Evolutionary conservation across 1,140 invertebrate species (phyloP).

Genomic region (Bombus superbus): DNA sequence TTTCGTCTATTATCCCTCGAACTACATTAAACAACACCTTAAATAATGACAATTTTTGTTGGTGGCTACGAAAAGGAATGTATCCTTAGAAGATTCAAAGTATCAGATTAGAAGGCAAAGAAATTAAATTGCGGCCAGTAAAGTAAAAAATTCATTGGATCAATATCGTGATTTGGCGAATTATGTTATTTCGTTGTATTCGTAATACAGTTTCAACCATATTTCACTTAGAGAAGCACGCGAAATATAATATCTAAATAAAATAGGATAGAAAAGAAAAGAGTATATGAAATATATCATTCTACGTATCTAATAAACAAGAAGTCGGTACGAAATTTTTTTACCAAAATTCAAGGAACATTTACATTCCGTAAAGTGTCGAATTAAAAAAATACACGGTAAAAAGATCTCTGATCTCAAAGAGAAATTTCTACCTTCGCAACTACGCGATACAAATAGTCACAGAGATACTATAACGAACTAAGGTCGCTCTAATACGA

Average conservation of each 20-base stretch:
- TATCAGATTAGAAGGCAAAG: not conserved
- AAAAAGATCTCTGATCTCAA: too few relatives aligned
- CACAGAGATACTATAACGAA: not conserved
- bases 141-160: too few relatives aligned
- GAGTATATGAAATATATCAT: too few relatives aligned
- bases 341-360: not conserved
- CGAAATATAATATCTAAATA: not conserved
- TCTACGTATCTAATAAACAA: not conserved
- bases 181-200: too few relatives aligned
- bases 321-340: fast-evolving
- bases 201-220: not conserved
- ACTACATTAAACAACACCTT: not conserved
- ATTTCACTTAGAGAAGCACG: not conserved
- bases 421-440: too few relatives aligned
- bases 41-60: not conserved
- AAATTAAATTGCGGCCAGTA: not conserved
- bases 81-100: too few relatives aligned
- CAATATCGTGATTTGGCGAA: too few relatives aligned
- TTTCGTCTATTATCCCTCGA: not conserved
- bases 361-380: not conserved
- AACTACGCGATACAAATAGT: not conserved
- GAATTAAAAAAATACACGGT: too few relatives aligned
- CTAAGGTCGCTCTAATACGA: too few relatives aligned
- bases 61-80: not conserved
- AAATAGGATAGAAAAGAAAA: too few relatives aligned